Percentiles rank a stretch among this genome's conserved stretches.
phyloP scores from a whole-genome alignment of 2,888 invertebrate genomes.

The Caenorhabditis auriculariae region DNA sequence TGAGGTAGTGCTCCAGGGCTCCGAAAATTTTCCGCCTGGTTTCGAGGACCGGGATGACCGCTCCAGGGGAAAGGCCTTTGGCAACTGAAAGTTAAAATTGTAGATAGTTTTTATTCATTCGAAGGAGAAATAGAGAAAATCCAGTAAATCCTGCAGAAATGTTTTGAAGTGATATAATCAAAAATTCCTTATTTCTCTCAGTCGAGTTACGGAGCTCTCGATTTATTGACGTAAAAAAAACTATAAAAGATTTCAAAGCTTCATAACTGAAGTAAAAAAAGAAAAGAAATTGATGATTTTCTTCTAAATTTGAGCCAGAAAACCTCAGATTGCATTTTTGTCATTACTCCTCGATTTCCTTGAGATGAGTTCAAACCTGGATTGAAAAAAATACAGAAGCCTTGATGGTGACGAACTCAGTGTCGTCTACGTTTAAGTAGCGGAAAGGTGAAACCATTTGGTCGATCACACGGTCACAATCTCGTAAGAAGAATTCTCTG shows the following conservation, averaged over 20 bases:
- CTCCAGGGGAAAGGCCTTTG: slow-evolving; percentile 76
- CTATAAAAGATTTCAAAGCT: background rate
- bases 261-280: background rate
- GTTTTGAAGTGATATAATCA: no score
- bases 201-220: no score
- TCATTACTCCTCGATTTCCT: no score
- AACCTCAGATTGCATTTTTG: no score
- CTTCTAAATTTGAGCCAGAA: no score
- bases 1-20: slow-evolving; percentile 90
- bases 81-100: slow-evolving; percentile 72
- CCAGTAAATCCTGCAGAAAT: no score
- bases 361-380: slow-evolving; percentile 78
- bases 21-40: slow-evolving; percentile 91
- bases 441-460: slow-evolving; percentile 91
- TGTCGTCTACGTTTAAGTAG: slow-evolving; percentile 83
- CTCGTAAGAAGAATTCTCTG: slow-evolving; percentile 73
- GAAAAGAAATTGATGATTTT: no score
- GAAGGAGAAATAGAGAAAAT: no score
- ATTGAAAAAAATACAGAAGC: slow-evolving; percentile 98
- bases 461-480: slow-evolving; percentile 91
- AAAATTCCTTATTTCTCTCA: no score
- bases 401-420: slow-evolving; percentile 96
- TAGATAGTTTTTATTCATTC: no score
- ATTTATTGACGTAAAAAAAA: no score
- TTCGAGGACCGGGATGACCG: slow-evolving; percentile 79